Percentiles rank a stretch among this genome's conserved stretches.
Evolutionary conservation across 2,113 vertebrate species (phyloP).

Genomic region (Amia ocellicauda): DNA sequence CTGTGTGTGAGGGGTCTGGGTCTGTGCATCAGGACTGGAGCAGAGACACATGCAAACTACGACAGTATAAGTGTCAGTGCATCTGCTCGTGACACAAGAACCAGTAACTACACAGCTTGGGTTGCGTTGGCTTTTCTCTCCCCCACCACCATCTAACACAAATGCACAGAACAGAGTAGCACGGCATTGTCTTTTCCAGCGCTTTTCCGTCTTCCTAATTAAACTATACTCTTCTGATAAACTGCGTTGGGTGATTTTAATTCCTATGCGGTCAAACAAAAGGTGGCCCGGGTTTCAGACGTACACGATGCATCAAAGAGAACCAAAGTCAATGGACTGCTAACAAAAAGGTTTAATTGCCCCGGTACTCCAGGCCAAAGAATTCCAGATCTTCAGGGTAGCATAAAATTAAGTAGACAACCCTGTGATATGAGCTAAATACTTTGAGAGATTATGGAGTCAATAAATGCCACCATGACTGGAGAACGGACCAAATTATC

Average conservation of each 20-base stretch:
- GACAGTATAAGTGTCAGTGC: too few species aligned
- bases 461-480: not conserved
- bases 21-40: not conserved
- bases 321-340: not conserved
- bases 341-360: slow-evolving; percentile 20
- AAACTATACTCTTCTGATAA: not conserved
- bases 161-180: not conserved
- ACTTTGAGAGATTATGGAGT: slow-evolving; percentile 9
- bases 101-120: not conserved
- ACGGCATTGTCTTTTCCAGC: too few species aligned
- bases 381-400: slow-evolving; percentile 20
- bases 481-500: too few species aligned
- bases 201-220: too few species aligned
- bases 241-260: slow-evolving; percentile 6
- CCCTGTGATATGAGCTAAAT: slow-evolving; percentile 12
- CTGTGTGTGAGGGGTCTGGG: not conserved
- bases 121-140: not conserved
- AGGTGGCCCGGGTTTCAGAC: not conserved
- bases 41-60: too few species aligned
- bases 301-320: too few species aligned
- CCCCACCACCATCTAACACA: slow-evolving; percentile 8
- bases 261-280: not conserved
- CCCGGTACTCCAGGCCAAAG: not conserved
- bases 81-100: not conserved
- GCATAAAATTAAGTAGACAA: slow-evolving; percentile 14